These are phyloP conservation scores for Pseudanteris insignis DNA, from an alignment of 2,888 invertebrate species.

Conservation along the genomic window DNA sequence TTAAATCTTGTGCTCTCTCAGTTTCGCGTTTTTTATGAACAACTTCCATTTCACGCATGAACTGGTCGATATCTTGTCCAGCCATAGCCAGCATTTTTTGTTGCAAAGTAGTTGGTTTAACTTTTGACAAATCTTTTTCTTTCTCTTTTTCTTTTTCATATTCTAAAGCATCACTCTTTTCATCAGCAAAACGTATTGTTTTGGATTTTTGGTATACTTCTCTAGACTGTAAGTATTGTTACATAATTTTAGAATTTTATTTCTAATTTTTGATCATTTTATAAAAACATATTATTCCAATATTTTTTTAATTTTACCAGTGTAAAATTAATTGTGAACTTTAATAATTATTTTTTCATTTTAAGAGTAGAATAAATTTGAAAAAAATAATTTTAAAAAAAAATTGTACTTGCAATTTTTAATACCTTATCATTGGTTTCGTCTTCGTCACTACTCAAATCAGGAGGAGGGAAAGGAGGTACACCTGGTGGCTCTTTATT, in stretches of 20 bases:
- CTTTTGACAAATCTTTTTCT: constrained; percentile 60
- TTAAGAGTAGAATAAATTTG: too few species aligned
- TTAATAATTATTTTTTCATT: not conserved
- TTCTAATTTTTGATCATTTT: too few species aligned
- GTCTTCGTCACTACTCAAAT: constrained; percentile 74
- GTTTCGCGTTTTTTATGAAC: constrained; percentile 80
- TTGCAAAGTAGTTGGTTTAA: constrained; percentile 81
- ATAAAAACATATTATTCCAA: too few species aligned
- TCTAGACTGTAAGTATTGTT: constrained; percentile 57
- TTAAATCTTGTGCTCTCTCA: constrained; percentile 73
- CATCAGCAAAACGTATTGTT: constrained; percentile 73
- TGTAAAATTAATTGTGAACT: not conserved
- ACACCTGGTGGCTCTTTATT: constrained; percentile 83
- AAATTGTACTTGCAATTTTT: too few species aligned
- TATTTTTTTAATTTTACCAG: not conserved
- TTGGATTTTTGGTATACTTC: constrained; percentile 67
- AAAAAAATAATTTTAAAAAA: too few species aligned
- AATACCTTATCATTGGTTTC: constrained; percentile 58
- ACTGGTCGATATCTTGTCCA: constrained; percentile 90
- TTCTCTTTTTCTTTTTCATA: constrained; percentile 62
- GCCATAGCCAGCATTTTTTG: constrained; percentile 89
- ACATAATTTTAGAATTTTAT: too few species aligned
- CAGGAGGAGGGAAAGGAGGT: constrained; percentile 85
- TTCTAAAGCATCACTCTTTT: constrained; percentile 69
- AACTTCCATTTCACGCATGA: constrained; percentile 92